These are phyloP conservation scores for Sebastes kiyomatsui DNA, from an alignment of 2,797 vertebrate genomes.

Conservation along the genomic window DNA sequence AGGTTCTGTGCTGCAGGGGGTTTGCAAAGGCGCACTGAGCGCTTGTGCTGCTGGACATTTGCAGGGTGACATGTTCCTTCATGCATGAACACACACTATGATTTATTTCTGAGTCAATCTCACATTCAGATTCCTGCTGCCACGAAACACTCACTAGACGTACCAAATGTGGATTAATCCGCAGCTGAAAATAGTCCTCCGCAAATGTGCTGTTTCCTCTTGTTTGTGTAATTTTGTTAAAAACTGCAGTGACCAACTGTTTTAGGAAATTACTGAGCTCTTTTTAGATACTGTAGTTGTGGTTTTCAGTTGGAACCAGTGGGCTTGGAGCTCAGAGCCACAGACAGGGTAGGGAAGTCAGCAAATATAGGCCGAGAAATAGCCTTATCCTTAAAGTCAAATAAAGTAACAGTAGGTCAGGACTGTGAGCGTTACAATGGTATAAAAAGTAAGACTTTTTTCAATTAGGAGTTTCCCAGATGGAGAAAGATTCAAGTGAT, in stretches of 20 bases:
- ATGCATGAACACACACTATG: not conserved
- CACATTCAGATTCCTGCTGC: not conserved
- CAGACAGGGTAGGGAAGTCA: not conserved
- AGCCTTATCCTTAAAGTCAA: not conserved
- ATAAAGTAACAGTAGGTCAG: not conserved
- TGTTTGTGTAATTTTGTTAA: accelerated
- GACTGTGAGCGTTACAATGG: not conserved
- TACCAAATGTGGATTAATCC: not conserved
- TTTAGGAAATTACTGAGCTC: too few relatives aligned
- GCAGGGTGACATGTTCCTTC: not conserved
- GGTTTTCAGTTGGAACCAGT: too few relatives aligned
- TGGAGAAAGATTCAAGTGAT: not conserved
- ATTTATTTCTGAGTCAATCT: not conserved
- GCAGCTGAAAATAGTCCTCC: not conserved
- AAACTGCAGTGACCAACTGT: too few relatives aligned
- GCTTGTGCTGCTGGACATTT: accelerated
- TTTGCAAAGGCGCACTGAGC: accelerated
- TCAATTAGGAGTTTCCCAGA: not conserved
- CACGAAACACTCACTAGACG: not conserved
- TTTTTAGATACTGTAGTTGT: too few relatives aligned
- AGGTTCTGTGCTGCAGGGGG: too few relatives aligned
- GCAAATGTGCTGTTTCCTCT: too few relatives aligned
- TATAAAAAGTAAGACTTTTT: not conserved
- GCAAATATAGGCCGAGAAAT: not conserved
- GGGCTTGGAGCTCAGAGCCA: too few relatives aligned